Percentiles rank a stretch among this genome's conserved stretches.
phyloP scores from a whole-genome alignment of 2,113 vertebrate species.

The Phoxinus phoxinus region DNA sequence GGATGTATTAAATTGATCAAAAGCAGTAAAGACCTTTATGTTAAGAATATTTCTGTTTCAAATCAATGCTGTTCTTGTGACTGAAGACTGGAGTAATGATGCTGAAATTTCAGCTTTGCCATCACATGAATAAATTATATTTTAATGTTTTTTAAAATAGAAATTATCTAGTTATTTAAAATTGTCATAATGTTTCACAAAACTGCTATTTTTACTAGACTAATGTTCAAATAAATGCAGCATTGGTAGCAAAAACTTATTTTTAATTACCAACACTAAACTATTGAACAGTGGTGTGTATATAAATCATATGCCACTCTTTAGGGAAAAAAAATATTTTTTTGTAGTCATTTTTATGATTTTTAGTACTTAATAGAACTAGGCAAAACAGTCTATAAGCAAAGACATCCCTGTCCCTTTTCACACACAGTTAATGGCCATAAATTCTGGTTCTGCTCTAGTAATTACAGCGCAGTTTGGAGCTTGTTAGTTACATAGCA shows the following conservation, averaged over 20 bases:
- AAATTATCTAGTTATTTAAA: no score
- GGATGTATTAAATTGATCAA: neutral
- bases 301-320: neutral
- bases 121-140: no score
- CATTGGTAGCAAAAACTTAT: neutral
- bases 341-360: neutral
- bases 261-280: neutral
- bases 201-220: no score
- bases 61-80: neutral
- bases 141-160: no score
- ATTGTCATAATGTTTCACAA: no score
- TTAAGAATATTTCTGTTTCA: neutral
- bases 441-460: slow-evolving; percentile 9
- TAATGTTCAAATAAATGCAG: neutral
- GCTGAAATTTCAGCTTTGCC: neutral
- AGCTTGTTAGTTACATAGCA: slow-evolving; percentile 13
- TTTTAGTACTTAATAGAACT: neutral
- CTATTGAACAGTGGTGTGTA: neutral
- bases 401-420: neutral
- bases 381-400: neutral
- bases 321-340: neutral
- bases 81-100: neutral
- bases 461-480: slow-evolving; percentile 18
- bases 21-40: neutral
- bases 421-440: slow-evolving; percentile 9